These are phyloP conservation scores for Drosophila simulans DNA, from an alignment of 1,140 invertebrate genomes.

Conservation along the genomic window DNA sequence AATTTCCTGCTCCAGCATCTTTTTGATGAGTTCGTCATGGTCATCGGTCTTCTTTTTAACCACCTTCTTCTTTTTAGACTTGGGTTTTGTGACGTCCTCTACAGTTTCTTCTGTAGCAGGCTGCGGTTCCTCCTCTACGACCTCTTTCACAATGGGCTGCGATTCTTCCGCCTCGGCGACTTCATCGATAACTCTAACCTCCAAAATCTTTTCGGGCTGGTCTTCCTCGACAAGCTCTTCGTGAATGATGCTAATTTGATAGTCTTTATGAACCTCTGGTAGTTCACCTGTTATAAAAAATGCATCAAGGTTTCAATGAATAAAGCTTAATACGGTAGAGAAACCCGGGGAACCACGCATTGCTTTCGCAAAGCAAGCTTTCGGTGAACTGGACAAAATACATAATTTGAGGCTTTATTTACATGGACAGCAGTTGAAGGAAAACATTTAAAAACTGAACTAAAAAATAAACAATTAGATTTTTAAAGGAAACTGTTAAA, in stretches of 20 bases:
- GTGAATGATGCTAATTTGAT: constrained; percentile 73
- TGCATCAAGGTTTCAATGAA: constrained; percentile 37
- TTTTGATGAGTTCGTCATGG: constrained; percentile 79
- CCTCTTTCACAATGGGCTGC: constrained; percentile 72
- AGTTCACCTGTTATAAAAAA: constrained; percentile 75
- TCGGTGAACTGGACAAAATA: constrained; percentile 58
- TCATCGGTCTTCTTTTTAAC: constrained; percentile 77
- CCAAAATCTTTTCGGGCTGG: constrained; percentile 58
- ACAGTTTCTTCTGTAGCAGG: constrained; percentile 32
- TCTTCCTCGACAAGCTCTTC: constrained; percentile 70
- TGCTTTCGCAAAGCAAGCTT: constrained; percentile 71
- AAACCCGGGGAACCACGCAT: constrained; percentile 54
- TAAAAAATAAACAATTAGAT: constrained; percentile 14
- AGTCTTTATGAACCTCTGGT: constrained; percentile 70
- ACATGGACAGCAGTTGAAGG: constrained; percentile 46
- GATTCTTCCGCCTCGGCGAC: constrained; percentile 57
- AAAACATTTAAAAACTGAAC: constrained; percentile 31
- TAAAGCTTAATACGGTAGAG: constrained; percentile 1
- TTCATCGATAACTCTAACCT: constrained; percentile 75
- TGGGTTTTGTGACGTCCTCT: constrained; percentile 62
- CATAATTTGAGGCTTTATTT: constrained; percentile 55
- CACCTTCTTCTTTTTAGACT: constrained; percentile 74
- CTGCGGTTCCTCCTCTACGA: constrained; percentile 65
- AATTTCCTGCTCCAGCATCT: constrained; percentile 78
- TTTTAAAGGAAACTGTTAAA: constrained; percentile 10